Evolutionary conservation across 1,140 invertebrate genomes (phyloP).

Genomic region (Ctenoplectra terminalis): DNA sequence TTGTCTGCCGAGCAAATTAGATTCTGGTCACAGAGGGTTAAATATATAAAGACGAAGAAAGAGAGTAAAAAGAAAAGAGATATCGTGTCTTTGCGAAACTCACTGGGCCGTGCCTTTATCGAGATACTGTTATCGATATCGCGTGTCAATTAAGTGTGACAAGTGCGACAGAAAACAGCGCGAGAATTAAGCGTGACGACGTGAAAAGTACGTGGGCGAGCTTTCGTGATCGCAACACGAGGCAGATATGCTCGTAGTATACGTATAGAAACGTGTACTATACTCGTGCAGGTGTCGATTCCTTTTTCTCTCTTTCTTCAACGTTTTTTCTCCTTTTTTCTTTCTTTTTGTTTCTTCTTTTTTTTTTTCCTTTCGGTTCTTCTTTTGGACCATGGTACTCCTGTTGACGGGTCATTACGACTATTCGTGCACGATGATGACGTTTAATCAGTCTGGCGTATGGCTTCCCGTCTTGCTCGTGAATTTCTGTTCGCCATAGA

Average conservation of each 20-base stretch:
- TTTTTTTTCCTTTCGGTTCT: constrained; percentile 6
- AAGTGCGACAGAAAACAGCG: constrained; percentile 45
- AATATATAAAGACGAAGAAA: not conserved
- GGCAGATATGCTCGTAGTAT: not conserved
- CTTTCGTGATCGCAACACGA: constrained; percentile 29
- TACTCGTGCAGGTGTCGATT: constrained; percentile 19
- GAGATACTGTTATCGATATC: constrained; percentile 50
- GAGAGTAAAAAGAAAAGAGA: not conserved
- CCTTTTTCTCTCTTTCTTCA: constrained; percentile 3
- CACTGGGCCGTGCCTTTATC: constrained; percentile 6
- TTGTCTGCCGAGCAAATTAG: no score
- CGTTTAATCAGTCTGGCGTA: constrained; percentile 55
- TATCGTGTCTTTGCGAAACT: constrained; percentile 28
- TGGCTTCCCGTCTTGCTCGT: constrained; percentile 47
- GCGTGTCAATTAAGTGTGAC: constrained; percentile 54
- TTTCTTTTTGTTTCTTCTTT: not conserved
- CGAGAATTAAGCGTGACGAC: constrained; percentile 38
- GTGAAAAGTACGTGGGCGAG: constrained; percentile 54
- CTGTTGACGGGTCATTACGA: constrained; percentile 59
- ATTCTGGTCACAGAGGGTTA: no score
- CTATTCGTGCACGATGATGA: constrained; percentile 47
- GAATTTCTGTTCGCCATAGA: not conserved
- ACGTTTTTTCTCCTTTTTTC: not conserved
- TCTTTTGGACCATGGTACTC: constrained; percentile 1
- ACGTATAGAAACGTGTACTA: not conserved